Evolutionary conservation across 2,888 invertebrate genomes (phyloP).

Genomic region (Dioctria rufipes): DNA sequence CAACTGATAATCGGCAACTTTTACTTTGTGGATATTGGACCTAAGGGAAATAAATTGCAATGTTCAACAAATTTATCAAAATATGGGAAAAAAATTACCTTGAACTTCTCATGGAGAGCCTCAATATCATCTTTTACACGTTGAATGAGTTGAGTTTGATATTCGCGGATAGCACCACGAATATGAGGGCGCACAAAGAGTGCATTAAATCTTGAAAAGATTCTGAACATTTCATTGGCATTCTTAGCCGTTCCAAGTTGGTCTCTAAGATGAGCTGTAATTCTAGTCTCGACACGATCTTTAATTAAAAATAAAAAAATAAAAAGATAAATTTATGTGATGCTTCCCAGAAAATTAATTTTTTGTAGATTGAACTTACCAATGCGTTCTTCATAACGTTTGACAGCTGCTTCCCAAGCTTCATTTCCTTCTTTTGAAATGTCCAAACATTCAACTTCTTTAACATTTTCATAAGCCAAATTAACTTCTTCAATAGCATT

Average conservation of each 20-base stretch:
- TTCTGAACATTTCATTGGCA: constrained; percentile 99
- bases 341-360: constrained; percentile 17
- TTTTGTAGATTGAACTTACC: constrained; percentile 70
- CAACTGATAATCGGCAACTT: constrained; percentile 90
- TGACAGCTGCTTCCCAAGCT: constrained; percentile 98
- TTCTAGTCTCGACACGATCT: constrained; percentile 96
- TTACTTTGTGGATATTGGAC: constrained; percentile 97
- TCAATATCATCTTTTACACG: constrained; percentile 99
- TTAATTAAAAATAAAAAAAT: constrained; percentile 36
- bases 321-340: too few relatives aligned
- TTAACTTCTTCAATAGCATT: constrained; percentile 97
- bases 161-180: constrained; percentile 98
- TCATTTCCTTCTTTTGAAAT: constrained; percentile 97
- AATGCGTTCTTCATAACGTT: constrained; percentile 97
- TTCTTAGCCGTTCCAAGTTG: constrained; percentile 99
- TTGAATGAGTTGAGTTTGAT: constrained; percentile 99
- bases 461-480: constrained; percentile 97
- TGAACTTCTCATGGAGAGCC: constrained; percentile 97
- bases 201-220: constrained; percentile 98
- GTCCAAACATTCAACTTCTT: constrained; percentile 98
- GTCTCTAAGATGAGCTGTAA: constrained; percentile 96
- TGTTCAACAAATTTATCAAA: neutral
- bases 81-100: constrained; percentile 74
- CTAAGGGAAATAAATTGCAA: constrained; percentile 68
- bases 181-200: constrained; percentile 99